phyloP scores from a whole-genome alignment of 1,140 invertebrate genomes.

The Linepithema humile region DNA sequence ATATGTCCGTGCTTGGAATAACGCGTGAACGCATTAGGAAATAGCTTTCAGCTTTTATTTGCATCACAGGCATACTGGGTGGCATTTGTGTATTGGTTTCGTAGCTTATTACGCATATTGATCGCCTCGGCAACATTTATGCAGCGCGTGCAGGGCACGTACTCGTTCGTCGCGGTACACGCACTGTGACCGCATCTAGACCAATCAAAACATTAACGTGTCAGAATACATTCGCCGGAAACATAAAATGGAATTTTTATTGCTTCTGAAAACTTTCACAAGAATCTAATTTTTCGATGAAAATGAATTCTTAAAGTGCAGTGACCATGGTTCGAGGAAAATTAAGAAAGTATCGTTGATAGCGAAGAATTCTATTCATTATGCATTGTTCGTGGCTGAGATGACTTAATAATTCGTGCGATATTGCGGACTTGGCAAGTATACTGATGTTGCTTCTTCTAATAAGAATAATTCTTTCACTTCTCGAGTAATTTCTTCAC shows the following conservation, averaged over 20 bases:
- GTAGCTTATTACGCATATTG: conserved; percentile 72
- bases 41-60: conserved; percentile 77
- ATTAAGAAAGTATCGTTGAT: neutral
- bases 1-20: conserved; percentile 67
- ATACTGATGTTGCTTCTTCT: conserved; percentile 9
- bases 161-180: neutral
- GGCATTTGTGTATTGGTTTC: conserved; percentile 73
- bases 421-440: neutral
- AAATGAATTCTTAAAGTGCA: neutral
- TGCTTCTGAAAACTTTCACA: conserved; percentile 59
- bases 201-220: conserved; percentile 76
- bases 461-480: conserved; percentile 32
- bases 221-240: conserved; percentile 69
- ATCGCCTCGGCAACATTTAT: conserved; percentile 49
- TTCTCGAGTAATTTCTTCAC: conserved; percentile 25
- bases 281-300: neutral
- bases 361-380: neutral
- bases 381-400: neutral
- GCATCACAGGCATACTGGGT: conserved; percentile 73
- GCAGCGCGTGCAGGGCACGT: conserved; percentile 48
- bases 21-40: conserved; percentile 68
- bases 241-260: conserved; percentile 65
- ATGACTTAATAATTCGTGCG: conserved; percentile 16
- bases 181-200: conserved; percentile 66
- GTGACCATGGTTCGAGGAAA: neutral